Evolutionary conservation across 2,113 vertebrate genomes (phyloP).

Genomic region (Phodopus roborovskii): DNA sequence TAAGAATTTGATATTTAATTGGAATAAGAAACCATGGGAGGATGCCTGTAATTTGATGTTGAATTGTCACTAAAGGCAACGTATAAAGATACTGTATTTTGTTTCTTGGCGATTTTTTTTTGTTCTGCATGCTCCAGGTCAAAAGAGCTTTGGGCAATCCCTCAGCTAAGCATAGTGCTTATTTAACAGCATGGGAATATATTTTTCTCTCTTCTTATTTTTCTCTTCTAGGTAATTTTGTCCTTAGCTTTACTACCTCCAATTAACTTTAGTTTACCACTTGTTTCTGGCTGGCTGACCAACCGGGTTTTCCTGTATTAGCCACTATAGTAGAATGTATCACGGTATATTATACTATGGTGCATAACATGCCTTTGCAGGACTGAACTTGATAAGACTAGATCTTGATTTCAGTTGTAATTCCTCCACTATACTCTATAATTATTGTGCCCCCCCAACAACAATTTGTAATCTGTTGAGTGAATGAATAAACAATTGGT

Average conservation of each 20-base stretch:
- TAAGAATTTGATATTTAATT: background rate
- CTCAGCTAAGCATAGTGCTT: background rate
- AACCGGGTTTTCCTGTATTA: background rate
- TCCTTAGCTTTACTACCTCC: background rate
- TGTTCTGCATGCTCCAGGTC: too few species aligned
- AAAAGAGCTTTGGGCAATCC: too few species aligned
- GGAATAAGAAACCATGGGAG: background rate
- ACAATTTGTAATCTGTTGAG: background rate
- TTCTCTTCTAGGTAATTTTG: background rate
- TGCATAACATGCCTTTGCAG: background rate
- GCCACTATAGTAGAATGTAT: background rate
- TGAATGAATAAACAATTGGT: conserved; percentile 5
- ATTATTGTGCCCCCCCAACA: background rate
- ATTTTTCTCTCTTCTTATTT: background rate
- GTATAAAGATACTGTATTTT: background rate
- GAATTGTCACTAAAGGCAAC: background rate
- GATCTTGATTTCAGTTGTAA: background rate
- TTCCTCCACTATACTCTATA: background rate
- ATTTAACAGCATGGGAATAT: background rate
- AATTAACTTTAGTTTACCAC: background rate
- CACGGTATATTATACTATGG: background rate
- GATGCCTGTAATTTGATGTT: conserved; percentile 5
- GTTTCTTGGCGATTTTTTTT: background rate
- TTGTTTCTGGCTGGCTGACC: background rate
- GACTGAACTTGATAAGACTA: background rate